A percentile compares a stretch with the other conserved stretches of the same genome.
phyloP scores from a whole-genome alignment of 2,797 vertebrate genomes.

The Pipistrellus pygmaeus region DNA sequence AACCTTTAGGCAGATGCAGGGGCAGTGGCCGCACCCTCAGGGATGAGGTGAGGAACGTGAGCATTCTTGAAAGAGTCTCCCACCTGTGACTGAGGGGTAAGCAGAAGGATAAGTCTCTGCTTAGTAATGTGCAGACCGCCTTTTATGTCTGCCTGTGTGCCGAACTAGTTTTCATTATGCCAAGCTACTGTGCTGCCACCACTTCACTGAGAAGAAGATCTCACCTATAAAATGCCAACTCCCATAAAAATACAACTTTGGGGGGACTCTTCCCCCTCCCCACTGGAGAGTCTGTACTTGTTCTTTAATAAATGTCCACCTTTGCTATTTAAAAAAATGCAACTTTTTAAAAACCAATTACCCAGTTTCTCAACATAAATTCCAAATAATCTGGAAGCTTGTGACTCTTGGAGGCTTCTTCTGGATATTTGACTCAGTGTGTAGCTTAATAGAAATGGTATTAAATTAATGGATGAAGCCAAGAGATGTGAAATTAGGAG shows the following conservation, averaged over 20 bases:
- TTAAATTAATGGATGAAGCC: not conserved
- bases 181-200: not conserved
- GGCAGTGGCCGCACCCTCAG: not conserved
- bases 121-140: not conserved
- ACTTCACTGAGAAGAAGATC: not conserved
- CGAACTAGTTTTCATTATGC: not conserved
- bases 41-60: not conserved
- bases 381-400: not conserved
- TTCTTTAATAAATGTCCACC: too few relatives aligned
- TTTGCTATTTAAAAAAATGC: not conserved
- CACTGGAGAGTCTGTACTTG: too few relatives aligned
- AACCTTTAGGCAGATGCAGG: not conserved
- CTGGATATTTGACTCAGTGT: not conserved
- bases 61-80: not conserved
- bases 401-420: not conserved
- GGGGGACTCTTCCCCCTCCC: too few relatives aligned
- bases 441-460: constrained; percentile 29
- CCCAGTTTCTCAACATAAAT: not conserved
- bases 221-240: not conserved
- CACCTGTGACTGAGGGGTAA: not conserved
- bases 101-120: not conserved
- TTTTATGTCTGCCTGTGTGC: not conserved
- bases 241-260: constrained; percentile 29
- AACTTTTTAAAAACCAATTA: not conserved
- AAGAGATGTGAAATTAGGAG: not conserved